Base-by-base conservation (phyloP, 2,888 invertebrate species). In the Spodoptera picta region DNA sequence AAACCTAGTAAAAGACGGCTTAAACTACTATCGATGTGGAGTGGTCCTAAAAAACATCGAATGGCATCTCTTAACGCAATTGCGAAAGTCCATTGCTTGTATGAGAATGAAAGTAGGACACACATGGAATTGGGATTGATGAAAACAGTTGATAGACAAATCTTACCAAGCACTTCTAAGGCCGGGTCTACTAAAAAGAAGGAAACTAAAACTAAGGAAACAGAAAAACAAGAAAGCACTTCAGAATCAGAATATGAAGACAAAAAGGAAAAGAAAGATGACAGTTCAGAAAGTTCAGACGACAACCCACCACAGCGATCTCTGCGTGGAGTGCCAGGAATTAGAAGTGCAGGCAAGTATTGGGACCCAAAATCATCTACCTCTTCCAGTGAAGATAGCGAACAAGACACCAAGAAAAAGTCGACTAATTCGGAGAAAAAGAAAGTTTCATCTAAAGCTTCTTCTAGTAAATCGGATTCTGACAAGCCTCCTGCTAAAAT, bases 21-120 rank as follows among this genome's bases (percentile, higher is more conserved):
- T 76, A 96, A 96, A 83, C 90, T 96, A 44, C 94, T 96, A 65
- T 96, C 96, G 1, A 96, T 97, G 92, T 97, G 97, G 97, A 95
- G 95, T 73, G 97, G 97, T 0, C 97, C 97, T 27, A 98, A 98
- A 89, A 95, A 97, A 49, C 97, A 97, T 85, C 95, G 98, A 73
- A 98, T 98, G 90, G 98, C 98, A 44, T 98, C 98, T 2, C 90
- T 98, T 41, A 98, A 98, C 86, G 98, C 98, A 0, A 89, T 97
- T 77, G 98, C 98, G 31, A 98, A 98, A 94, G 98, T 98, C 2
- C 98, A 98, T 87, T 98, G 98, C 84, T 95, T 98, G 27, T 98
- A 98, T 84, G 98, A 98, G 90, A 98, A 98, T 86, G 98, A 98
- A 91, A 96, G 97, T 55, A 95, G 97, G 54, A 96, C 96, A 0